Evolutionary conservation across 2,113 vertebrate genomes (phyloP).

Genomic region (Tragelaphus scriptus): DNA sequence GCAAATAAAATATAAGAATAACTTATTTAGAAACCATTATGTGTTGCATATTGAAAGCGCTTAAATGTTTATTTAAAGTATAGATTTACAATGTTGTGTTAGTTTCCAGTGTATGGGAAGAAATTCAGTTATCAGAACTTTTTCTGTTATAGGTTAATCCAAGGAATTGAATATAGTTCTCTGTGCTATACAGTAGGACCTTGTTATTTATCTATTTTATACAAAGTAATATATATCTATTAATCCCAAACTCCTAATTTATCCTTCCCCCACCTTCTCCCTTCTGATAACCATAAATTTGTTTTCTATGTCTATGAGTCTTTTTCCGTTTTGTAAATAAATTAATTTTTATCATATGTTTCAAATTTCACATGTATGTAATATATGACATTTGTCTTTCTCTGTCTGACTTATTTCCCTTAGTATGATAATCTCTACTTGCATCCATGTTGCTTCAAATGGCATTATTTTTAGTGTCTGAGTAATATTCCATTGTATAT

Average conservation of each 20-base stretch:
- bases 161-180: neutral
- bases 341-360: neutral
- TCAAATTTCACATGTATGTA: neutral
- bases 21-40: conserved; percentile 15
- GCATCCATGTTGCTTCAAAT: neutral
- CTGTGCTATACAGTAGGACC: neutral
- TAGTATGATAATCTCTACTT: neutral
- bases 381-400: neutral
- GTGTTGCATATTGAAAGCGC: neutral
- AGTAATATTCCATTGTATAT: neutral
- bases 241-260: neutral
- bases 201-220: neutral
- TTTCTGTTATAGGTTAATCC: neutral
- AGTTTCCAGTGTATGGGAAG: neutral
- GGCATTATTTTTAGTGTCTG: neutral
- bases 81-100: neutral
- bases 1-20: neutral
- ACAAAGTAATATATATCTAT: neutral
- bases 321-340: neutral
- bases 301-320: neutral
- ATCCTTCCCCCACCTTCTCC: neutral
- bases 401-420: neutral
- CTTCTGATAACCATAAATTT: neutral
- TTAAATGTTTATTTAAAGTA: neutral
- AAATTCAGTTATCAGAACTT: neutral